Base-by-base conservation (phyloP, 2,888 invertebrate genomes). In the Athetis lepigone region DNA sequence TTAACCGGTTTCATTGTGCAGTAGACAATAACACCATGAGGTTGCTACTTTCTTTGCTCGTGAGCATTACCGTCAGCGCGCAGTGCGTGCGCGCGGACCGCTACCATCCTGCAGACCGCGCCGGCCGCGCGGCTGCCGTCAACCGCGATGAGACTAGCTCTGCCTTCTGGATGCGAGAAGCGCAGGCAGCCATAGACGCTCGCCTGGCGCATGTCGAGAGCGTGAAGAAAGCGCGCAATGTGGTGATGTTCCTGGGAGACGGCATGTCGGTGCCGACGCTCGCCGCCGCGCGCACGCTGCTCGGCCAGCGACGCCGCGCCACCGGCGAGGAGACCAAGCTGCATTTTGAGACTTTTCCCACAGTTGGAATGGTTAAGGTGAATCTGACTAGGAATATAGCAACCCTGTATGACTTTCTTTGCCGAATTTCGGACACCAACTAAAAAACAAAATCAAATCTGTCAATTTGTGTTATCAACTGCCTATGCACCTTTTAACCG, bases 241-340 rank as follows among this genome's bases (percentile, higher is more conserved):
- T 97, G 7, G 96, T 97, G 60, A 91, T 97, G 86, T 97, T 97
- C 87, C 85, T 97, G 47, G 97, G 97, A 2, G 97, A 97, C 87
- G 97, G 97, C 33, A 97, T 97, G 97, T 96, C 97, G 5, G 88
- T 97, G 42, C 94, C 96, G 1, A 97, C 97, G 0, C 87, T 97
- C 47, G 95, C 96, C 1, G 97, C 96, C 0, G 95, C 96, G 18
- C 94, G 97, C 73, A 95, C 96, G 25, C 95, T 96, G 77, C 95
- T 95, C 43, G 97, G 97, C 0, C 97, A 97, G 85, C 88, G 95
- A 6, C 84, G 88, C 0, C 91, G 91, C 0, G 81, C 83, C 29
- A 80, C 93, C 1, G 97, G 97, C 0, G 97, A 97, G 84, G 96
- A 96, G 64, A 87, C 93, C 1, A 80, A 89, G 16, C 90, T 97